Conservation (phyloP, 1,140 invertebrate species). For the Neuroterus valhalla region DNA sequence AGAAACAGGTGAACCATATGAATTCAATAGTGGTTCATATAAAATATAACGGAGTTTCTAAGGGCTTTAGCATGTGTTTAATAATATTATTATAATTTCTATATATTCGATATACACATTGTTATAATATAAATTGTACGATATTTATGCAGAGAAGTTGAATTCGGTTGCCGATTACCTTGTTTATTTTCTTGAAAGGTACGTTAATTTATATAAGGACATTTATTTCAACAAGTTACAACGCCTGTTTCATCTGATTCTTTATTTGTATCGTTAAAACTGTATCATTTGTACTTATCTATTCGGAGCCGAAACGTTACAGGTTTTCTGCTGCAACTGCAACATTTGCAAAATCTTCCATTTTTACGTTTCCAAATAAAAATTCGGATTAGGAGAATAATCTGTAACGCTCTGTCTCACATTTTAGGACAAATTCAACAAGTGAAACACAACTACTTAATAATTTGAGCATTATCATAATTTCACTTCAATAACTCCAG, state of each 20-base stretch:
- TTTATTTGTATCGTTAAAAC: conserved; percentile 42
- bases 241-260: conserved; percentile 49
- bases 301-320: conserved; percentile 44
- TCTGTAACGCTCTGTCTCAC: background rate
- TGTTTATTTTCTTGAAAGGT: conserved; percentile 46
- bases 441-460: conserved; percentile 55
- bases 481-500: background rate
- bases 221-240: conserved; percentile 54
- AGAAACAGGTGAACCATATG: no score
- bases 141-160: conserved; percentile 51
- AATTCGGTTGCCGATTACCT: background rate
- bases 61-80: no score
- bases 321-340: background rate
- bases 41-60: no score
- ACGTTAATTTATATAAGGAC: conserved; percentile 54
- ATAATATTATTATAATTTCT: no score
- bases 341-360: background rate
- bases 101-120: conserved; percentile 3
- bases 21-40: no score
- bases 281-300: conserved; percentile 60
- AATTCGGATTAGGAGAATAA: background rate
- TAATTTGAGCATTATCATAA: conserved; percentile 59
- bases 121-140: conserved; percentile 44
- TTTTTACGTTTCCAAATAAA: conserved; percentile 5
- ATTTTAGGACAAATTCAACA: conserved; percentile 52